These are phyloP conservation scores for Tetramorium simillimum DNA, from an alignment of 1,140 invertebrate genomes.

Conservation along the genomic window DNA sequence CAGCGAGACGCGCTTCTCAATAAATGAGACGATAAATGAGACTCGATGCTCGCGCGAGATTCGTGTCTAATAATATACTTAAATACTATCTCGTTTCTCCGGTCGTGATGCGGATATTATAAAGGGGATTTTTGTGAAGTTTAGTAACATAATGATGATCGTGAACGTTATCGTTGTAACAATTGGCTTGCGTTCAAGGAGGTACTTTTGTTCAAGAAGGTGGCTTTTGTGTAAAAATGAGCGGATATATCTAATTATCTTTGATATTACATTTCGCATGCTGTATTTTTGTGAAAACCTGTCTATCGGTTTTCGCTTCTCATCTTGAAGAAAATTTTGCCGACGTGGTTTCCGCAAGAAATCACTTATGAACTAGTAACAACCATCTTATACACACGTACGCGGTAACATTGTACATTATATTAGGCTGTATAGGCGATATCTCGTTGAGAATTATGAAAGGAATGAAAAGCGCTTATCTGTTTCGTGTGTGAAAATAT, in stretches of 20 bases:
- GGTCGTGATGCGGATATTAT: neutral
- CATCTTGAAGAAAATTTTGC: neutral
- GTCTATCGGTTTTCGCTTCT: neutral
- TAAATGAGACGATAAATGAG: neutral
- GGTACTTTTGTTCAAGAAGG: neutral
- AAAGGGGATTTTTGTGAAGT: neutral
- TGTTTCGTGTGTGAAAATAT: neutral
- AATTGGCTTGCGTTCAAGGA: neutral
- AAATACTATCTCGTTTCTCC: neutral
- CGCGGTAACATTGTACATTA: slow-evolving; percentile 11
- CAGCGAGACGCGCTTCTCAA: neutral
- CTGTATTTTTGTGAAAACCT: neutral
- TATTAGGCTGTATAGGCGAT: neutral
- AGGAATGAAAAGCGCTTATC: neutral
- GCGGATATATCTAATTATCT: neutral
- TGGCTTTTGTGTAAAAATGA: neutral
- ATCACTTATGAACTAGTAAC: neutral
- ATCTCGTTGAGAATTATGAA: neutral
- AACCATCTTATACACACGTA: neutral
- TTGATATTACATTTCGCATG: neutral
- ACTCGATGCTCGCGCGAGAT: neutral
- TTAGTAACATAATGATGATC: neutral
- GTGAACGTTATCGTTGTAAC: neutral
- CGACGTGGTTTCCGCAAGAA: neutral
- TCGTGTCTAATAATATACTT: neutral